Evolutionary conservation across 2,113 vertebrate genomes (phyloP).

Genomic region (Panthera uncia): DNA sequence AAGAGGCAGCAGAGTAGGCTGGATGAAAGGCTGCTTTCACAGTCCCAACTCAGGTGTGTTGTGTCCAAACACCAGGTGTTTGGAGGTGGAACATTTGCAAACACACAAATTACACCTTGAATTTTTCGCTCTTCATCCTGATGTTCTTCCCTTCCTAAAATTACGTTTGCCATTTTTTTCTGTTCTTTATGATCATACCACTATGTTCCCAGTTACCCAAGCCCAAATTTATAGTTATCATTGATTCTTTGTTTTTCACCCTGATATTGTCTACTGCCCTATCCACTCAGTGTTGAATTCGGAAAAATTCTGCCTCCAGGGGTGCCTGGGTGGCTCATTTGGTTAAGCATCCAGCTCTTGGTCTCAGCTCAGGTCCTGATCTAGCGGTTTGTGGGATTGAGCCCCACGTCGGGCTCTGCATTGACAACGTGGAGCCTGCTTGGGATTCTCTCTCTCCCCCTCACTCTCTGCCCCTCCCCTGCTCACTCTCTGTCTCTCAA

Average conservation of each 20-base stretch:
- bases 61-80: conserved; percentile 71
- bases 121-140: background rate
- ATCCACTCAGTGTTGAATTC: background rate
- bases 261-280: background rate
- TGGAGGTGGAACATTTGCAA: conserved; percentile 51
- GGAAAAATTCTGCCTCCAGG: background rate
- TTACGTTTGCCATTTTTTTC: background rate
- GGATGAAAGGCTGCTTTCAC: conserved; percentile 42
- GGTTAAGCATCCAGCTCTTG: no score
- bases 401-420: no score
- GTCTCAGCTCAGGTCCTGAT: no score
- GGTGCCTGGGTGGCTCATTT: no score
- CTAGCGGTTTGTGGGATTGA: no score
- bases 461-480: no score
- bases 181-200: background rate
- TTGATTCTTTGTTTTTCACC: background rate
- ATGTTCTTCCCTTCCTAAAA: background rate
- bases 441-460: no score
- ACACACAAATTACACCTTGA: background rate
- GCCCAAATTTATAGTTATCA: background rate
- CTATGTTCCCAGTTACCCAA: background rate
- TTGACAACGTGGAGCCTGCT: no score
- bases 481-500: no score
- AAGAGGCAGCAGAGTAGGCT: background rate
- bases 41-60: background rate